Evolutionary conservation across 1,140 invertebrate genomes (phyloP), one percentile per base, ranked within the genome.

Genomic region (Aphelenchoides besseyi): DNA sequence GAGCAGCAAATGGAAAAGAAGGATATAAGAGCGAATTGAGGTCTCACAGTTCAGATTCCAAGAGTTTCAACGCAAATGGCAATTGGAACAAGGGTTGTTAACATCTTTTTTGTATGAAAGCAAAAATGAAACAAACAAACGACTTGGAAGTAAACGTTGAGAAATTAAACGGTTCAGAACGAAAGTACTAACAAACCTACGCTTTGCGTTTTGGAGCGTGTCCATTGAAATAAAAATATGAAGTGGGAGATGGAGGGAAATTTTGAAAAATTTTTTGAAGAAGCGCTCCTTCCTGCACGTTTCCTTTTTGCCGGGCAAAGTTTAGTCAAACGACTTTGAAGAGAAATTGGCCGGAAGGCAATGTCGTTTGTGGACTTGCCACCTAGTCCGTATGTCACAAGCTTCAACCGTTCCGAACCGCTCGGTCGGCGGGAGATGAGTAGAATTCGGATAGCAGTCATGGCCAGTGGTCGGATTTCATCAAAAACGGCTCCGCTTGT

Each of bases 191-290:
- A 48, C 41, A 48, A 48, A 48, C 41, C 23, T 48, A 12, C 41
- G 23, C 41, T 48, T 48, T 48, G 41, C 23, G 41, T 23, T 23
- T 48, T 48, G 12, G 41, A 48, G 41, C 41, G 23, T 23, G 41
- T 48, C 23, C 12, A 48, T 23, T 16, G 41, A 12, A 48, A 48
- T 16, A 48, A 48, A 23, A 48, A 48, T 48, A 23, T 23, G 41
- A 48, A 23, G 41, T 16, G 41, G 41, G 41, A 48, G 23, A 48
- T 23, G 41, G 41, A 48, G 12, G 23, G 41, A 48, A 48, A 48
- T 48, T 48, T 48, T 48, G 12, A 48, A 48, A 48, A 48, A n/a
- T n/a, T 48, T 48, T 48, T 48, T 48, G 41, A 48, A 48, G 41
- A 48, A 48, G 41, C 41, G 41, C 41, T 48, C 41, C 41, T 48